Percentiles rank a stretch among this genome's conserved stretches.
Conservation (phyloP, 2,113 vertebrate species). For the Scartelaos histophorus region DNA sequence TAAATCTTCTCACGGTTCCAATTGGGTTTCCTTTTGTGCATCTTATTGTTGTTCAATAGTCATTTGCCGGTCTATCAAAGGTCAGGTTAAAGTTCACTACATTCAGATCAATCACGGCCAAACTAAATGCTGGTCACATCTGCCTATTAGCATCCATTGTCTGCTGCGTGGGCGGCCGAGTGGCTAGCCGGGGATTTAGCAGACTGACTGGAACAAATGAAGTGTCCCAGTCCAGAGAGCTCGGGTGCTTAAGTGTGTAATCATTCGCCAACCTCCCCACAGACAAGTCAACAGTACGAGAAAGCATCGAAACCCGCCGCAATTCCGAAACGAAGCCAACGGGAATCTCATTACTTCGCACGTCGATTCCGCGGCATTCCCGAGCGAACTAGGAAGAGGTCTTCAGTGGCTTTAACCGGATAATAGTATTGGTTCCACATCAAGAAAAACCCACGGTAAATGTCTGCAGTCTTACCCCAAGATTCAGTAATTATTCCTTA, state of each 20-base stretch:
- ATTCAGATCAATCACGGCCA: not conserved
- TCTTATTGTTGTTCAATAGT: not conserved
- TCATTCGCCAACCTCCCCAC: slow-evolving; percentile 58
- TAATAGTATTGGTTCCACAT: slow-evolving; percentile 79
- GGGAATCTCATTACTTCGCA: slow-evolving; percentile 69
- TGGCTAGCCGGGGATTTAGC: not conserved
- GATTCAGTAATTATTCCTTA: slow-evolving; percentile 73
- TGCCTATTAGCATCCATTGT: slow-evolving; percentile 15
- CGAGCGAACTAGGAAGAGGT: slow-evolving; percentile 33
- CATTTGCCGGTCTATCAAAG: not conserved
- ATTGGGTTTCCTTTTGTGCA: not conserved
- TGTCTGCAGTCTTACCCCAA: slow-evolving; percentile 37
- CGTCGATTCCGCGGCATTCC: slow-evolving; percentile 39
- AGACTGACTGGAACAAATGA: slow-evolving; percentile 48
- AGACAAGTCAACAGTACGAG: slow-evolving; percentile 48
- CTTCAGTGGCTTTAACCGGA: slow-evolving; percentile 62
- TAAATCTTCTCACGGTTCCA: not conserved
- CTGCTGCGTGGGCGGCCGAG: not conserved
- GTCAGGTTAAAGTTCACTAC: slow-evolving; percentile 13
- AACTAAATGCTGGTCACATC: slow-evolving; percentile 2
- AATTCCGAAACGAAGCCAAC: slow-evolving; percentile 45
- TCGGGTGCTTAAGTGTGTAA: slow-evolving; percentile 66
- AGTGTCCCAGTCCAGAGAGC: slow-evolving; percentile 53
- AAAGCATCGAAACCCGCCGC: slow-evolving; percentile 61
- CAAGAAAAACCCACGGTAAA: slow-evolving; percentile 59